A percentile compares a stretch with the other conserved stretches of the same genome.
Evolutionary conservation across 2,113 vertebrate species (phyloP).

Genomic region (Thunnus thynnus): DNA sequence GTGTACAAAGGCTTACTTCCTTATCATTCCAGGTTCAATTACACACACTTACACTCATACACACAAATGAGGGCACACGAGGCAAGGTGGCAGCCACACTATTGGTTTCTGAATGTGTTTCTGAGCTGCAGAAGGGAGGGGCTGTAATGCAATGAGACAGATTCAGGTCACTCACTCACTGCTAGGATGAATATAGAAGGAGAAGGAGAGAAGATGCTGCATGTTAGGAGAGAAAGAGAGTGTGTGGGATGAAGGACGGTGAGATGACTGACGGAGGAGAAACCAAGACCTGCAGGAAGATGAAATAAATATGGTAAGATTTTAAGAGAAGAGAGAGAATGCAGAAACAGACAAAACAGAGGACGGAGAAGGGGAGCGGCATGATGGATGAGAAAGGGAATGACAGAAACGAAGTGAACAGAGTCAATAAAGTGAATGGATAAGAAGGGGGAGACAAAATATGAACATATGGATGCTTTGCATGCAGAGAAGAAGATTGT

Average conservation of each 20-base stretch:
- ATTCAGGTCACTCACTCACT: conserved; percentile 80
- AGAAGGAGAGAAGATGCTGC: conserved; percentile 64
- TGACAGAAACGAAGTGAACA: conserved; percentile 16
- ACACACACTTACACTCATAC: conserved; percentile 43
- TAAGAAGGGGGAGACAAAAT: conserved; percentile 8
- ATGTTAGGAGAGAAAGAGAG: conserved; percentile 36
- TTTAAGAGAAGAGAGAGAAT: conserved; percentile 42
- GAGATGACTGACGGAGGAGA: conserved; percentile 17
- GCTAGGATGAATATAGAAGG: conserved; percentile 64
- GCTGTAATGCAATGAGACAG: conserved; percentile 78
- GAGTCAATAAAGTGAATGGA: conserved; percentile 16
- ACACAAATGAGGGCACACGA: conserved; percentile 34
- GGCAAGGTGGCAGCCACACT: conserved; percentile 52
- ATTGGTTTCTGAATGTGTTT: conserved; percentile 69
- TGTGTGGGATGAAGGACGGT: conserved; percentile 50
- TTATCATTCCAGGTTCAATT: conserved; percentile 65
- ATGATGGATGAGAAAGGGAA: neutral
- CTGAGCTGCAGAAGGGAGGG: conserved; percentile 59
- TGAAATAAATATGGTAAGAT: conserved; percentile 34
- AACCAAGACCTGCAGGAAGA: conserved; percentile 46
- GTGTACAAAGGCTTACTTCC: conserved; percentile 29
- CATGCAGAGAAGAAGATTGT: neutral
- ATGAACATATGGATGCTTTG: conserved; percentile 22
- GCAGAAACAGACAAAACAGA: conserved; percentile 5
- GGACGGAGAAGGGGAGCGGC: neutral